Conservation (phyloP, 2,113 vertebrate species). For the Raja brachyura region DNA sequence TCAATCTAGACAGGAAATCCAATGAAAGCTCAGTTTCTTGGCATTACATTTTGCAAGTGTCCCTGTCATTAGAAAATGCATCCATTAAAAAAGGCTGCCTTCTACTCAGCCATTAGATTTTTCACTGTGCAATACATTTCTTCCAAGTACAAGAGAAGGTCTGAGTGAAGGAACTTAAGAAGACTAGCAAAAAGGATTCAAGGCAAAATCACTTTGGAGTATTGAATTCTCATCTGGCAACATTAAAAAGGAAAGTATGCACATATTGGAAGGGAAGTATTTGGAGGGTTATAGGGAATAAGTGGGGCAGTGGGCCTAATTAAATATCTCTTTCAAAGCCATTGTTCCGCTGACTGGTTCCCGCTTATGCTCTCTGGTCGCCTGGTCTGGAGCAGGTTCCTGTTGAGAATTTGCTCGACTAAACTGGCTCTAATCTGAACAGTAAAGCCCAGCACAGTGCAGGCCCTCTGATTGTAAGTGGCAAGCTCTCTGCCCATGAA, state of each 20-base stretch:
- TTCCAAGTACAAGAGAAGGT: not conserved
- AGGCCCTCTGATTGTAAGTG: too few relatives aligned
- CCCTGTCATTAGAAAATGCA: not conserved
- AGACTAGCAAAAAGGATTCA: not conserved
- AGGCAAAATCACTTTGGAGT: not conserved
- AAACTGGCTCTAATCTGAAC: too few relatives aligned
- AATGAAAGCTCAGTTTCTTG: not conserved
- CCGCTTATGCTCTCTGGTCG: too few relatives aligned
- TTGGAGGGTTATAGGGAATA: not conserved
- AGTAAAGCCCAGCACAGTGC: too few relatives aligned
- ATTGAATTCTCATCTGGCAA: not conserved
- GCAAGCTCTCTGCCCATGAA: too few relatives aligned
- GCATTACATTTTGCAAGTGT: not conserved
- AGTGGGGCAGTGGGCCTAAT: not conserved
- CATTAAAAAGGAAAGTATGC: not conserved
- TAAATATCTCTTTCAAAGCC: not conserved
- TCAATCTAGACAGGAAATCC: too few relatives aligned
- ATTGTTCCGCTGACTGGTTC: too few relatives aligned
- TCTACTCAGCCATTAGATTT: not conserved
- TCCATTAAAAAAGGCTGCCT: not conserved
- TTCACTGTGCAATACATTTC: not conserved
- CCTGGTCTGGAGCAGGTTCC: too few relatives aligned
- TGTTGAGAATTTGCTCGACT: too few relatives aligned
- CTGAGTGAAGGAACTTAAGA: not conserved
- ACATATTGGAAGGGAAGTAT: not conserved